Evolutionary conservation across 2,888 invertebrate species (phyloP), one percentile per base, ranked within the genome.

Genomic region (Eupithecia subumbrata): DNA sequence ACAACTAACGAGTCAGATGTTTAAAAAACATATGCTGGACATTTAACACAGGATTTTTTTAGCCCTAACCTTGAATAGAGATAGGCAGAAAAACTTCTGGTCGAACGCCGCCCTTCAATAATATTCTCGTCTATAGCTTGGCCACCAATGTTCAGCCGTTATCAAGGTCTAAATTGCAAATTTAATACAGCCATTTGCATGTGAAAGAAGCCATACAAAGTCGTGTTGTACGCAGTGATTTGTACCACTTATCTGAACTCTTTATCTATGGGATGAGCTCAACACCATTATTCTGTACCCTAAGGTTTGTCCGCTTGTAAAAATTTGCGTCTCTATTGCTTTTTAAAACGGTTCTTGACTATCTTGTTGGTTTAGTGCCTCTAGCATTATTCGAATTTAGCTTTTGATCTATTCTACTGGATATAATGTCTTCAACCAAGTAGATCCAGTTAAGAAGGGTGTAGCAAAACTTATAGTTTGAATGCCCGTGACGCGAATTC

Each of bases 151-250:
- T 79, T 80, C 82, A 84, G 85, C 60, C 86, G 87, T 90, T 91
- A 91, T 92, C 91, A 87, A 88, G 88, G 90, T 91, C 90, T 90
- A 92, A 93, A 94, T 92, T 93, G 93, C 92, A 92, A 93, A 94
- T 93, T 93, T 93, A 93, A 94, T 93, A 92, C 92, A 91, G 88
- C 90, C 85, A 94, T 95, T 94, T 94, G 93, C 94, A 94, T 95
- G 87, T 90, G 89, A 94, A 94, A 94, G 92, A 88, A 89, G 91
- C 89, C 87, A 88, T 90, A 90, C 88, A 88, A 88, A 89, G 87
- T 85, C 86, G 89, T 90, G 91, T 91, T 90, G 87, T 90, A 85
- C 84, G 86, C 86, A 86, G 91, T 93, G 93, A 95, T 95, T 95
- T 94, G 94, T 94, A 88, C 88, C 79, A 84, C 87, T 90, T 94